A percentile compares a stretch with the other conserved stretches of the same genome.
Conservation (phyloP, 1,140 invertebrate genomes). For the Procambarus clarkii region DNA sequence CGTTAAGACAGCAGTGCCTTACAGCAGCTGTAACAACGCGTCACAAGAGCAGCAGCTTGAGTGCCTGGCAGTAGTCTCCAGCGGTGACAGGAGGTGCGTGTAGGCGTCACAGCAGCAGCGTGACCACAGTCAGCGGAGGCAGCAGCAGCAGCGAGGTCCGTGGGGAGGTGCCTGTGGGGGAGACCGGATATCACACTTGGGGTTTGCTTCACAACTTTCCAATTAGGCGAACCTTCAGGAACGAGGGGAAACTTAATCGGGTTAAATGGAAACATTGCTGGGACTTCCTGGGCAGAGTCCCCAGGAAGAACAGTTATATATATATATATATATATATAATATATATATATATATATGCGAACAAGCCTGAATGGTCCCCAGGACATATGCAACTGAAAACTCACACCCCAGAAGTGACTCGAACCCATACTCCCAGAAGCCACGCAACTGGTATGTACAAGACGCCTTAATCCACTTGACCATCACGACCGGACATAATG, state of each 20-base stretch:
- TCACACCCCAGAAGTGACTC: too few species aligned
- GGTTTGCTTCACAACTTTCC: too few species aligned
- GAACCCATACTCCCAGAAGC: too few species aligned
- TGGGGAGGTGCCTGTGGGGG: background rate
- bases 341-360: slow-evolving; percentile 32
- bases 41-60: background rate
- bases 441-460: too few species aligned
- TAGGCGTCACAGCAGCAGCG: background rate
- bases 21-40: background rate
- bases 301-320: background rate
- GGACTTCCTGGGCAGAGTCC: too few species aligned
- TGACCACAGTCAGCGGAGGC: background rate
- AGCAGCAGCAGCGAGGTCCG: background rate
- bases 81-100: background rate
- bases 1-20: background rate
- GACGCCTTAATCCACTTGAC: too few species aligned
- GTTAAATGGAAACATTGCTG: too few species aligned
- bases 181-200: background rate
- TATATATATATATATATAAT: slow-evolving; percentile 25
- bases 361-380: too few species aligned
- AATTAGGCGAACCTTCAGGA: too few species aligned
- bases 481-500: too few species aligned
- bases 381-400: too few species aligned
- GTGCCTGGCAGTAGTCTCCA: background rate
- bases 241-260: too few species aligned